Conservation (phyloP, 2,113 vertebrate species). For the Oncorhynchus nerka region DNA sequence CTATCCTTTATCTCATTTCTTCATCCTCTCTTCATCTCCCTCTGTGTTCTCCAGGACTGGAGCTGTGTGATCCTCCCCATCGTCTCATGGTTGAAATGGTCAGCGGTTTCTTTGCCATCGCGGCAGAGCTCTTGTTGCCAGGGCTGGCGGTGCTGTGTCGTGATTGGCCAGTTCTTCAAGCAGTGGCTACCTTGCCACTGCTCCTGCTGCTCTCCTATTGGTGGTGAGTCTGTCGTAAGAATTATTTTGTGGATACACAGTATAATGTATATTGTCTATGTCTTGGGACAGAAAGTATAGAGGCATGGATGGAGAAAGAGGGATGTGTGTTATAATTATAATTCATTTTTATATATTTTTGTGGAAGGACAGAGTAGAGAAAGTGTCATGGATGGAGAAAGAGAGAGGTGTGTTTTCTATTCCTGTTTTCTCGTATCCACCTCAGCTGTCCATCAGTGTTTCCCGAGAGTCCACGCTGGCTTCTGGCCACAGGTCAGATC, state of each 20-base stretch:
- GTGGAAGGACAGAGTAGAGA: no score
- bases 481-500: constrained; percentile 82
- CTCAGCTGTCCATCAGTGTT: constrained; percentile 80
- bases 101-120: constrained; percentile 78
- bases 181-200: constrained; percentile 75
- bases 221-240: constrained; percentile 75
- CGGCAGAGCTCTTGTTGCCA: constrained; percentile 82
- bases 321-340: no score
- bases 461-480: constrained; percentile 86
- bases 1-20: not conserved
- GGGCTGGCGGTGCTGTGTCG: constrained; percentile 76
- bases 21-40: not conserved
- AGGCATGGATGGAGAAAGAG: no score
- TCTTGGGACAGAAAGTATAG: no score
- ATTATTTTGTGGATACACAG: not conserved
- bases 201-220: constrained; percentile 80
- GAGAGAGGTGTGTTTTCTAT: not conserved
- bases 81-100: constrained; percentile 81
- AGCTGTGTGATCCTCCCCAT: constrained; percentile 81
- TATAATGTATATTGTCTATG: not conserved
- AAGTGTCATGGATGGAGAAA: not conserved
- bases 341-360: no score
- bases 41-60: constrained; percentile 74
- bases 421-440: constrained; percentile 4
- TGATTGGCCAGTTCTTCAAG: constrained; percentile 86